Evolutionary conservation across 2,797 vertebrate genomes (phyloP), one percentile per base, ranked within the genome.

Genomic region (Antrozous pallidus): DNA sequence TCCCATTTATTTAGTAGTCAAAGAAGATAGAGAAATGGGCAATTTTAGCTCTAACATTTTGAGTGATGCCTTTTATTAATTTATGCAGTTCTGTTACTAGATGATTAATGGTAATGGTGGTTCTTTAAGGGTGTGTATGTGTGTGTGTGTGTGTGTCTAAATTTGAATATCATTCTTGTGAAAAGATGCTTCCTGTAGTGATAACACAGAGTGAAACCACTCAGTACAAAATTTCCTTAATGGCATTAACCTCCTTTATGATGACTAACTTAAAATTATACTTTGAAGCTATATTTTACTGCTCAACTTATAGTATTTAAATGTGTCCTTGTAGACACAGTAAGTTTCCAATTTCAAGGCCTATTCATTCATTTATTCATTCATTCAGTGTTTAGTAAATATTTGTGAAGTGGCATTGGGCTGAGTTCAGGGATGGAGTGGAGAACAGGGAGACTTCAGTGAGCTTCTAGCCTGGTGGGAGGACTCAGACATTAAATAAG

Each of bases 31-130:
- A 67, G 85, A 71, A 22, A 65, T 92, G 69, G 18, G 5, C 13
- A 38, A 0, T 71, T 20, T 47, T 74, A 49, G 74, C 54, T 83
- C 8, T 96, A 91, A 78, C n/a, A 33, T 82, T 95, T 67, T 86
- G 77, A 92, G 82, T 90, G 38, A 22, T 95, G 58, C 91, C 75
- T 51, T 26, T 92, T 94, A 92, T 84, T 94, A 85, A 95, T 71
- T 85, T 91, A 45, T 18, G n/a, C 1, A 8, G 3, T 87, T 77
- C 17, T 95, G 49, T 17, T 74, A 45, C n/a, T 80, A 42, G 14
- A 71, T 75, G 65, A 77, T 90, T 95, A 95, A 96, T 91, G 91
- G 58, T 93, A 73, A 71, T 92, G 40, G 38, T 8, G 80, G 2
- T 95, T 95, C 82, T 95, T 4, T 69, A 93, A 81, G 24, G 11